Evolutionary conservation across 2,888 invertebrate genomes (phyloP), one percentile per base, ranked within the genome.

Genomic region (Leptarthrus brevirostris): DNA sequence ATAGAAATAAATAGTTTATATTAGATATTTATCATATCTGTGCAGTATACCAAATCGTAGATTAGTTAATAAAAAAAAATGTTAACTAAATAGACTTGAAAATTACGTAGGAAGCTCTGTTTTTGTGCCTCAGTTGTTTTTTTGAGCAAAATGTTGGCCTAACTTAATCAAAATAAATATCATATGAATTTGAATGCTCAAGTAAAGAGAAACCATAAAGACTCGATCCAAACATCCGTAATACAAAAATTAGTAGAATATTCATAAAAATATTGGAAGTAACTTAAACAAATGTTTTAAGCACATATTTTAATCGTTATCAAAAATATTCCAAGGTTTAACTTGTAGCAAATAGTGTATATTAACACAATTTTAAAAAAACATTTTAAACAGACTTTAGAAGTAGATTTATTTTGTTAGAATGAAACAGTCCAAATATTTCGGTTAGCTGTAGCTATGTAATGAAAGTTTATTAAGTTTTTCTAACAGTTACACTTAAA

Each of bases 31-130:
- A 47, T 14, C 18, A 44, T 64, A 64, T 64, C 64, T 44, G 24
- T 64, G 24, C 18, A 22, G 64, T 64, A 64, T 64, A 64, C 64
- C 64, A 64, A 40, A 56, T 14, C 18, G 24, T 64, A 64, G 64
- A 36, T 20, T 64, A 64, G 64, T 24, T n/a, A 14, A 12, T 44
- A 22, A 24, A 44, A 40, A 36, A 47, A 44, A 4, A n/a, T 64
- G 47, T 64, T 64, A 40, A 44, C 24, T 64, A 47, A 36, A 44
- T 64, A 64, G 64, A 64, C 22, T 64, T 40, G 64, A 34, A 64
- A 24, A 58, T 58, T 40, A 3, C 24, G 22, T 64, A 64, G 64
- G 22, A 18, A 49, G 1, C 1, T 49, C 4, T 47, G 47, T 49
- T 20, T 49, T 16, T 20, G 16, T 3, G 49, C 20, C 20, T 20